phyloP scores from a whole-genome alignment of 2,888 invertebrate genomes.

The Lapara coniferarum region DNA sequence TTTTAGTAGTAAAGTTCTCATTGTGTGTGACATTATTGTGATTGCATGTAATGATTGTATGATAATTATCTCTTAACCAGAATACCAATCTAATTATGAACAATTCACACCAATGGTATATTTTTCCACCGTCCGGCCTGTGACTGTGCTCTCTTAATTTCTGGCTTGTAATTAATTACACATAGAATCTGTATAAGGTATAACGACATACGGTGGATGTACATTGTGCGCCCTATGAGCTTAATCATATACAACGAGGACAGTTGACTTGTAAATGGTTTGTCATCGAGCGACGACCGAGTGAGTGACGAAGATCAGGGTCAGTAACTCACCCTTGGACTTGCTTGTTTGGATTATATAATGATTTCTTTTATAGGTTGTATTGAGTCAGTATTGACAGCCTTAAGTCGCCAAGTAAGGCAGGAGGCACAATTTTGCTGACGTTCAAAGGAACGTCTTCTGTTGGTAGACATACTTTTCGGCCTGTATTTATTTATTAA shows the following conservation, averaged over 20 bases:
- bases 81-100: neutral
- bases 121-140: neutral
- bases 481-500: no score
- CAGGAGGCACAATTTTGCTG: no score
- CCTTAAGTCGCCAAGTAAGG: no score
- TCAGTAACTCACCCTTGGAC: neutral
- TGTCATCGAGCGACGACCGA: neutral
- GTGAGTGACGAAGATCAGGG: constrained; percentile 3
- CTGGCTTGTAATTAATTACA: constrained; percentile 11
- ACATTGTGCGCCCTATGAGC: neutral
- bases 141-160: neutral
- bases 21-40: no score
- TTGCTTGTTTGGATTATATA: neutral
- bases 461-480: no score
- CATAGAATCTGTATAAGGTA: neutral
- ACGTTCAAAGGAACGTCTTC: no score
- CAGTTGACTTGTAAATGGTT: constrained; percentile 4
- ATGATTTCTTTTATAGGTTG: no score
- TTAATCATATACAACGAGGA: neutral
- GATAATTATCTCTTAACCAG: no score
- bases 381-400: no score
- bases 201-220: neutral
- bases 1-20: no score
- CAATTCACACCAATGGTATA: neutral
- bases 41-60: no score